Base-by-base conservation (phyloP, 1,140 invertebrate species). In the Oreohelix idahoensis region DNA sequence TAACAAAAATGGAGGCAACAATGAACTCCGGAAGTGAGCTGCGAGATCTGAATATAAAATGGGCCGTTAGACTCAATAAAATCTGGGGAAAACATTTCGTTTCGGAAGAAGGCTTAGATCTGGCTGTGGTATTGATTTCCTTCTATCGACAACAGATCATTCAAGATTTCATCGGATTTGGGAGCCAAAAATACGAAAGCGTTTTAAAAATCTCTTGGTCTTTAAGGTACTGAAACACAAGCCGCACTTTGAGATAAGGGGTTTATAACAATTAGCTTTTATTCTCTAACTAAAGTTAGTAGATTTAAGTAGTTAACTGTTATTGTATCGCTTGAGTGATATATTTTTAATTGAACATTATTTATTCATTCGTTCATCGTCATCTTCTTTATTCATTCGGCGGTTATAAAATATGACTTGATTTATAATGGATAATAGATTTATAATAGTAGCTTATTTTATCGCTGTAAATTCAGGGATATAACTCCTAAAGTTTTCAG, bases 1-100 rank as follows among this genome's bases (percentile, higher is more conserved):
- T 32, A 66, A 66, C n/a, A 29, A 32, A 66, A 66, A 32, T 4
- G 0, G 32, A 51, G n/a, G 74, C 1, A 45, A 51, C 74, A 76
- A 76, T 76, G 74, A 76, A 29, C 15, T n/a, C 45, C 74, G 74
- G 74, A 76, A 76, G 45, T 49, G 1, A 36, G 45, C 29, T 35
- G 29, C 74, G 74, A 76, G 74, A 26, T 45, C 32, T 39, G 74
- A 76, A 76, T 76, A 76, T 51, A 76, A 51, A 76, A n/a, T 35
- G 74, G 74, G 29, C 42, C 42, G 74, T 76, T 76, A 76, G 74
- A 51, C 23, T 39, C 74, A 45, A 76, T 76, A 76, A 76, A 76
- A 51, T 49, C 38, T 26, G 29, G 42, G 42, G 29, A 51, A 35
- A 76, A 76, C 74, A 35, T 51, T 76, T 35, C 74, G 39, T 76